phyloP scores from a whole-genome alignment of 2,113 vertebrate genomes.

The Hyaena hyaena region DNA sequence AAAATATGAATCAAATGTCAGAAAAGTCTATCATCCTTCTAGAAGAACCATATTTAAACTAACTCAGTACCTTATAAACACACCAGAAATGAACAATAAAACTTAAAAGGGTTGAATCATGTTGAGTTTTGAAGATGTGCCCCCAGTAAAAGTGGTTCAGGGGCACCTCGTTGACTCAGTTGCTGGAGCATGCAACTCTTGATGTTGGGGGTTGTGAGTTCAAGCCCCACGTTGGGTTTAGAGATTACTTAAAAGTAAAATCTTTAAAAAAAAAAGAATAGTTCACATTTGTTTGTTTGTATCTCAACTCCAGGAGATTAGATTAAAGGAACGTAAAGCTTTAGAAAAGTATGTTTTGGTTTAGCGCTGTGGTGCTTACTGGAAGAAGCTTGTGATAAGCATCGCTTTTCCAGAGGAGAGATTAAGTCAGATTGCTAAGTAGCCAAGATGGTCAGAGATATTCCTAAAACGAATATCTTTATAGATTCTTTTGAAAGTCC shows the following conservation, averaged over 20 bases:
- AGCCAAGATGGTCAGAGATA: background rate
- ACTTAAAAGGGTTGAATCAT: background rate
- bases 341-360: background rate
- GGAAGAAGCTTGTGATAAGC: background rate
- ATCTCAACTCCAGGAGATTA: background rate
- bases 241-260: background rate
- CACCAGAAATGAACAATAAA: background rate
- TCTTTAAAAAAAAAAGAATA: background rate
- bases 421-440: slow-evolving; percentile 1
- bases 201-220: background rate
- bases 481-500: background rate
- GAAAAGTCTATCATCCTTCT: background rate
- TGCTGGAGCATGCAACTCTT: background rate
- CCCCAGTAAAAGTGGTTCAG: background rate
- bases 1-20: background rate
- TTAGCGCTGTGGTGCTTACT: background rate
- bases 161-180: background rate
- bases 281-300: background rate
- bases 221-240: background rate
- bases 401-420: background rate
- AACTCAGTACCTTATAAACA: background rate
- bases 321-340: background rate
- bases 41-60: slow-evolving; percentile 22
- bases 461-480: background rate
- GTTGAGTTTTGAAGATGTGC: background rate